Conservation (phyloP, 2,113 vertebrate species). For the Siniperca knerii region DNA sequence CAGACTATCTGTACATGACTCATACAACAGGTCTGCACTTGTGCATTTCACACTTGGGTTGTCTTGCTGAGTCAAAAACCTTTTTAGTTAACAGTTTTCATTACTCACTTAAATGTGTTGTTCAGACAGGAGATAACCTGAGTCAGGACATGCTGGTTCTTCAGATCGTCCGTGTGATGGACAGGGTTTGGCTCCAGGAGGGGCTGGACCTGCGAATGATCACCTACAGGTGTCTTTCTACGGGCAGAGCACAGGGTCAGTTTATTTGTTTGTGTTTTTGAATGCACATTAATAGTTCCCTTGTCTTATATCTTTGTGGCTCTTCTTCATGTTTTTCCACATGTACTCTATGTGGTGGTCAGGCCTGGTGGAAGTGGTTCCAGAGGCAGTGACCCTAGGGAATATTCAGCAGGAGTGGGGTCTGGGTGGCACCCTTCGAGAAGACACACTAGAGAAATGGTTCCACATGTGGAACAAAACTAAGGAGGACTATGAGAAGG, state of each 20-base stretch:
- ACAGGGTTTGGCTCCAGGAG: conserved; percentile 93
- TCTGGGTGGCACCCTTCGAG: conserved; percentile 91
- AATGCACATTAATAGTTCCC: neutral
- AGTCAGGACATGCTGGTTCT: conserved; percentile 98
- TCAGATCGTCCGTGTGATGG: conserved; percentile 95
- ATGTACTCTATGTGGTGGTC: conserved; percentile 8
- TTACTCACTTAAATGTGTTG: neutral
- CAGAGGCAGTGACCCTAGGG: conserved; percentile 92
- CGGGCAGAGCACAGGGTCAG: conserved; percentile 88
- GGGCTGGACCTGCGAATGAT: conserved; percentile 96
- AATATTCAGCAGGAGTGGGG: conserved; percentile 96
- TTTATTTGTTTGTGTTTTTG: conserved; percentile 1
- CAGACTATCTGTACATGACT: neutral
- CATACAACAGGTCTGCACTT: neutral
- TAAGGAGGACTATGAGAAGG: conserved; percentile 93
- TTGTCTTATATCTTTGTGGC: neutral
- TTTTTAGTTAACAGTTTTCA: neutral
- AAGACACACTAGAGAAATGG: conserved; percentile 94
- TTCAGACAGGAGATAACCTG: conserved; percentile 93
- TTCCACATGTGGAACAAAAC: conserved; percentile 93
- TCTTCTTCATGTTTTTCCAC: neutral
- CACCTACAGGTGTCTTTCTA: conserved; percentile 94
- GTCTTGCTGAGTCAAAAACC: neutral
- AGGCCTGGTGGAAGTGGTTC: conserved; percentile 97
- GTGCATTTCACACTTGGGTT: neutral